Conservation (phyloP, 2,797 vertebrate species). For the Macroramphosus scolopax region DNA sequence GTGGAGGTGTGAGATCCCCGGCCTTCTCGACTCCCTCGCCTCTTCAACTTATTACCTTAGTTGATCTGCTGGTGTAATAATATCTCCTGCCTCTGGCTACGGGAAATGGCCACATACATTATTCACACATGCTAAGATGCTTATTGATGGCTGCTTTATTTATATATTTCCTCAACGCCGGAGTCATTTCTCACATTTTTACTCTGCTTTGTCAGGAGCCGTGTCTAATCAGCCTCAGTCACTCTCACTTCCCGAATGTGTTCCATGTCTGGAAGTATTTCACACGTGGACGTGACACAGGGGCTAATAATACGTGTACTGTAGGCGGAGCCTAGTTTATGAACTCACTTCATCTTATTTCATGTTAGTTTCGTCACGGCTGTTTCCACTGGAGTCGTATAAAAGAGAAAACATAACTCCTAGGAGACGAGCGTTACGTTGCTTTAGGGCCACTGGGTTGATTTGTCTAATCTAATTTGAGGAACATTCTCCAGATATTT, state of each 20-base stretch:
- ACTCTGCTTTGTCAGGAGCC: conserved; percentile 34
- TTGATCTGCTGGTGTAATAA: conserved; percentile 74
- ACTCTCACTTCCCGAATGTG: conserved; percentile 7
- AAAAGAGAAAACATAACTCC: conserved; percentile 24
- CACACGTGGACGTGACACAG: background rate
- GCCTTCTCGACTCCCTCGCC: conserved; percentile 19
- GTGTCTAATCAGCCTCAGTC: conserved; percentile 24
- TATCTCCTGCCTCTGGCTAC: conserved; percentile 71
- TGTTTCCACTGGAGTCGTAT: too few relatives aligned
- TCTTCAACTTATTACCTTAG: conserved; percentile 63
- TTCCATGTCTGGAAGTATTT: too few relatives aligned
- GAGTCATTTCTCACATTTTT: conserved; percentile 53
- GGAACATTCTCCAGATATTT: conserved; percentile 28
- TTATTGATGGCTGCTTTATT: conserved; percentile 79
- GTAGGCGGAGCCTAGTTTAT: conserved; percentile 19
- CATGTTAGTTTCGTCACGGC: conserved; percentile 20
- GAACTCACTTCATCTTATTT: conserved; percentile 7
- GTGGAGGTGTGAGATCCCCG: conserved; percentile 35
- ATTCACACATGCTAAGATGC: conserved; percentile 76
- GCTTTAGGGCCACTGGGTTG: conserved; percentile 6
- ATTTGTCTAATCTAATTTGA: conserved; percentile 38
- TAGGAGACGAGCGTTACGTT: conserved; percentile 29
- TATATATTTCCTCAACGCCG: conserved; percentile 61
- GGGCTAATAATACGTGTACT: conserved; percentile 27
- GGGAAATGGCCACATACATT: conserved; percentile 77